These are phyloP conservation scores for Hapalemur alaotrensis DNA, from an alignment of 2,797 vertebrate genomes.

Conservation along the genomic window DNA sequence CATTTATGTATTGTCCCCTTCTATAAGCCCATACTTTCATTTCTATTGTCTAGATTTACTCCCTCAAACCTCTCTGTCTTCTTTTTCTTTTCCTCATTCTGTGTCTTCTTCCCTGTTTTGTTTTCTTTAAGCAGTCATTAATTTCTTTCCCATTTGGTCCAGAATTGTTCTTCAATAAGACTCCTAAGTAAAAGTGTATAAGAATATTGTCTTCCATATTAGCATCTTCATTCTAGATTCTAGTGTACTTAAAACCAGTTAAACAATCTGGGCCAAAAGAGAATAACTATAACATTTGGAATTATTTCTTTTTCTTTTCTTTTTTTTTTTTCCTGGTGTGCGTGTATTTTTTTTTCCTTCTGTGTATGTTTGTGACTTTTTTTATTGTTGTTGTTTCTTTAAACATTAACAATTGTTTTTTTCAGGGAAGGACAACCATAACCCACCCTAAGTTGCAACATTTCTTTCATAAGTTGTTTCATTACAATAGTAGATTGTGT, in stretches of 20 bases:
- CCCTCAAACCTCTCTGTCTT: slow-evolving; percentile 60
- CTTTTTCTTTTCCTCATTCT: slow-evolving; percentile 59
- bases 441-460: slow-evolving; percentile 88
- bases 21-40: slow-evolving; percentile 77
- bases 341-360: slow-evolving; percentile 63
- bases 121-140: slow-evolving; percentile 72
- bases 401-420: slow-evolving; percentile 80
- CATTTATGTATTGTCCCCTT: slow-evolving; percentile 77
- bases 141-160: slow-evolving; percentile 85
- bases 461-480: slow-evolving; percentile 87
- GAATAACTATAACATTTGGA: slow-evolving; percentile 77
- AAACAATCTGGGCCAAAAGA: slow-evolving; percentile 87
- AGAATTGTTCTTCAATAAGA: slow-evolving; percentile 82
- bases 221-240: slow-evolving; percentile 55
- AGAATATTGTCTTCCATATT: slow-evolving; percentile 55
- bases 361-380: slow-evolving; percentile 73
- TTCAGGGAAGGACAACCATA: slow-evolving; percentile 88
- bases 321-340: slow-evolving; percentile 24
- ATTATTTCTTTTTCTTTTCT: slow-evolving; percentile 58
- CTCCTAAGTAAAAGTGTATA: slow-evolving; percentile 61
- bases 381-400: slow-evolving; percentile 69
- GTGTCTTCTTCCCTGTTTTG: slow-evolving; percentile 66
- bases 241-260: slow-evolving; percentile 65
- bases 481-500: slow-evolving; percentile 86
- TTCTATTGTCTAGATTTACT: slow-evolving; percentile 74